Base-by-base conservation (phyloP, 2,888 invertebrate genomes). In the Trichopoda pennipes region DNA sequence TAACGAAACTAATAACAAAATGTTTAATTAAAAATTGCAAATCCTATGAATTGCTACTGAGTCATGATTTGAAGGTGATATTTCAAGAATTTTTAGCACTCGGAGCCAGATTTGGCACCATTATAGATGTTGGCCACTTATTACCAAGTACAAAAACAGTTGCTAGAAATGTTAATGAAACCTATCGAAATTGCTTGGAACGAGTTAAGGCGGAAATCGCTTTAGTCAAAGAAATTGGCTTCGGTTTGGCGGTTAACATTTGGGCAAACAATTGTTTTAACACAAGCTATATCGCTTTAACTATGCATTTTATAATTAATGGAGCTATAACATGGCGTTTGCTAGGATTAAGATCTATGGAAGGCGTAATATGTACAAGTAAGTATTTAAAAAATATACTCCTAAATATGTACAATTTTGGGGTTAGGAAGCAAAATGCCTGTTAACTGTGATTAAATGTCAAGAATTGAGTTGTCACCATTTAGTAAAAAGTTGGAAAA, bases 221-320 rank as follows among this genome's bases (percentile, higher is more conserved):
- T 7, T 10, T 16, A 0, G 47, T 55, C 14, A 63, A 63, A 63
- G 61, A 63, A n/a, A 73, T 44, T 14, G 73, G 73, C 1, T 73
- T 73, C 21, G 63, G 73, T 0, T 8, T 73, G 55, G 44, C 32
- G 14, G 3, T 32, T 0, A 21, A 63, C 21, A 19, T 55, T n/a
- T 55, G 73, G 53, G 21, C 16, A 7, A 44, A 73, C 2, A 19
- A 55, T 32, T 55, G 32, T 8, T 6, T n/a, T 0, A 32, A 35
- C 3, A 44, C 53, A 21, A 44, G 19, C 7, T 63, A 55, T 44
- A 3, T 73, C 3, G 63, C 55, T 6, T 3, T 73, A 55, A 63
- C 73, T 2, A 44, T 63, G 32, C 55, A 73, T 44, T 73, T 32
- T 47, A 32, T 63, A 0, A 55, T 21, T 32, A 14, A 19, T 28